Evolutionary conservation across 2,797 vertebrate genomes (phyloP).

Genomic region (Oreochromis mossambicus): DNA sequence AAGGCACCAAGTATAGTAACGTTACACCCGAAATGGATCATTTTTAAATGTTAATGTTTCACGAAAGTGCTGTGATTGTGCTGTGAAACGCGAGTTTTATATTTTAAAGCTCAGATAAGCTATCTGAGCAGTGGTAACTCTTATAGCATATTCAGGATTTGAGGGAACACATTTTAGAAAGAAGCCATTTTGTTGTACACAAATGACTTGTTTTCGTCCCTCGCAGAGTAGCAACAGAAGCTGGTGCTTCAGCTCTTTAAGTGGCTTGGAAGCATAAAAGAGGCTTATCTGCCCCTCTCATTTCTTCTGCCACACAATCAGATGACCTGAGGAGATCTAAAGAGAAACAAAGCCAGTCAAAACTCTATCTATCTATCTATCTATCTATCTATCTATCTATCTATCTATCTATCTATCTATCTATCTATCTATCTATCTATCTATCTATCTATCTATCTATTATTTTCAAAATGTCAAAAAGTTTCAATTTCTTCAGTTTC

Average conservation of each 20-base stretch:
- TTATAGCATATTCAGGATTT: neutral
- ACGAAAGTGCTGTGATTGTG: neutral
- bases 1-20: neutral
- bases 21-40: neutral
- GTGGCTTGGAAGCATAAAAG: slow-evolving; percentile 73
- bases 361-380: slow-evolving; percentile 9
- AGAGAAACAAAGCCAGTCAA: slow-evolving; percentile 44
- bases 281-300: slow-evolving; percentile 71
- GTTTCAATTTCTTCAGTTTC: neutral
- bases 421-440: slow-evolving; percentile 1
- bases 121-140: neutral
- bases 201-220: slow-evolving; percentile 53
- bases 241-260: slow-evolving; percentile 69
- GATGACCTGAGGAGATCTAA: slow-evolving; percentile 58
- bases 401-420: slow-evolving; percentile 1
- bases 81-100: neutral
- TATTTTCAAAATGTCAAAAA: neutral
- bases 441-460: neutral
- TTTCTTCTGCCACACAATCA: slow-evolving; percentile 67
- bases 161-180: slow-evolving; percentile 15
- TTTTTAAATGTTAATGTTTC: neutral
- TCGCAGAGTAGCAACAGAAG: slow-evolving; percentile 57
- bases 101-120: neutral
- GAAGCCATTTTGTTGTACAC: slow-evolving; percentile 56
- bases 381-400: slow-evolving; percentile 6